Conservation (phyloP, 53 echinoderm and acorn worm species). For the Henricia sp. region DNA sequence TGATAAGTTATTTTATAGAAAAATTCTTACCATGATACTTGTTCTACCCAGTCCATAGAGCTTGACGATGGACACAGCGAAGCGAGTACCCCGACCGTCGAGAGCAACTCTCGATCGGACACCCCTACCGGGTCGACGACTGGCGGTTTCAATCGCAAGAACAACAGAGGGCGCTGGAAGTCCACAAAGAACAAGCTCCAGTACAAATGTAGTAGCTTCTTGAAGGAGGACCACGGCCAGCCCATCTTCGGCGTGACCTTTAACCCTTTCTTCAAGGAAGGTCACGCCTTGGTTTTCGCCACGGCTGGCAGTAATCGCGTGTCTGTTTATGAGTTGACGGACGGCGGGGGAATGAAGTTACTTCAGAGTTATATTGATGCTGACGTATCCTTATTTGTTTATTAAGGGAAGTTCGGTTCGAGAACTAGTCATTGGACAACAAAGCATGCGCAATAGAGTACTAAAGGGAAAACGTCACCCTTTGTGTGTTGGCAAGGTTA, state of each 20-base stretch:
- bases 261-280: constrained; percentile 82
- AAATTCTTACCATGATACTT: no score
- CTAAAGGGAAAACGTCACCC: no score
- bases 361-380: constrained; percentile 96
- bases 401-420: no score
- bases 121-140: constrained; percentile 80
- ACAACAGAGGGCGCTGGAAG: constrained; percentile 66
- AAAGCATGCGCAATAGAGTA: no score
- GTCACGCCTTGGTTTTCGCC: constrained; percentile 82
- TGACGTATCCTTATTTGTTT: constrained; percentile 86
- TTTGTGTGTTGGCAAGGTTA: no score
- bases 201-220: constrained; percentile 78
- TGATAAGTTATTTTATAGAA: no score
- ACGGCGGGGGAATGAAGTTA: constrained; percentile 83
- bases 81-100: constrained; percentile 80
- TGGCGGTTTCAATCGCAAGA: constrained; percentile 69
- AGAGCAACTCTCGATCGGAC: constrained; percentile 90
- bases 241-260: constrained; percentile 97
- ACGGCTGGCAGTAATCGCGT: constrained; percentile 93
- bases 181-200: constrained; percentile 74
- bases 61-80: constrained; percentile 72
- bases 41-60: constrained; percentile 59
- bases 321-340: constrained; percentile 89
- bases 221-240: constrained; percentile 97
- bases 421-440: no score